Conservation (phyloP, 64 coral and sea anemone species). For the Montipora capricornis region DNA sequence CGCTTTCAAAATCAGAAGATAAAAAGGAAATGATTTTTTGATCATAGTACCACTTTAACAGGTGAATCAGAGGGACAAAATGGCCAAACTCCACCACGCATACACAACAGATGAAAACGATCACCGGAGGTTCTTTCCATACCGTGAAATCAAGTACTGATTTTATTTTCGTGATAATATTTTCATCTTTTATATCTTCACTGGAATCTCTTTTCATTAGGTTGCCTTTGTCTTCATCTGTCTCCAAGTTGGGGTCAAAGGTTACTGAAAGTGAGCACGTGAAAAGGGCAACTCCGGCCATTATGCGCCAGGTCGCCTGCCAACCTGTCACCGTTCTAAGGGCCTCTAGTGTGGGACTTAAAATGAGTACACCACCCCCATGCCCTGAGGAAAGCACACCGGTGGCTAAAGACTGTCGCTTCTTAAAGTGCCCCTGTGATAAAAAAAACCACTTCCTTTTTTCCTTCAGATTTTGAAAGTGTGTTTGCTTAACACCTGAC, state of each 20-base stretch:
- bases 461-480: too few relatives aligned
- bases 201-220: not conserved
- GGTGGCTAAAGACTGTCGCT: slow-evolving; percentile 35
- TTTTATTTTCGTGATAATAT: not conserved
- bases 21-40: too few relatives aligned
- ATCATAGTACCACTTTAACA: not conserved
- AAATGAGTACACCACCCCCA: slow-evolving; percentile 50
- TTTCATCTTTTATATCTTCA: not conserved
- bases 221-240: not conserved
- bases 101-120: not conserved
- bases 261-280: slow-evolving; percentile 44
- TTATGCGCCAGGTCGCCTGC: slow-evolving; percentile 48
- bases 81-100: slow-evolving; percentile 37
- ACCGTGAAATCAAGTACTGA: slow-evolving; percentile 24
- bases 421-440: not conserved
- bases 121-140: slow-evolving; percentile 58
- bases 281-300: slow-evolving; percentile 24
- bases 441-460: too few relatives aligned
- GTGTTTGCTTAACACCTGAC: too few relatives aligned
- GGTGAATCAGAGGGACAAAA: slow-evolving; percentile 40
- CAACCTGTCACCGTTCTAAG: slow-evolving; percentile 51
- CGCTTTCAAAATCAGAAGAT: too few relatives aligned
- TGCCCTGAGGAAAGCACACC: slow-evolving; percentile 58
- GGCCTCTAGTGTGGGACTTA: slow-evolving; percentile 10
- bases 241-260: slow-evolving; percentile 26